phyloP scores from a whole-genome alignment of 1,140 invertebrate species.

The Drosophila novamexicana region DNA sequence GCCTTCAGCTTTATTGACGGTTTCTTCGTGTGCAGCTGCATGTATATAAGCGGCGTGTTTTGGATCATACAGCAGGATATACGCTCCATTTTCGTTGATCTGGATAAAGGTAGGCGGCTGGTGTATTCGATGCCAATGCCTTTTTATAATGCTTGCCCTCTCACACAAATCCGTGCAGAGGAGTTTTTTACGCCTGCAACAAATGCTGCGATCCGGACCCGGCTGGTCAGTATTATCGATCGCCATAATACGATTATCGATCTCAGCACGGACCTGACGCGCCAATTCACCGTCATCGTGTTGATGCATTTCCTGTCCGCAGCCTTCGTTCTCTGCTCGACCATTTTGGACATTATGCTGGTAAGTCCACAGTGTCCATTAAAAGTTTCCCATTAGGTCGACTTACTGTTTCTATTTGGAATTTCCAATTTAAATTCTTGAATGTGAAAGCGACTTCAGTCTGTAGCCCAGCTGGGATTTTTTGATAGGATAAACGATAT shows the following conservation, averaged over 20 bases:
- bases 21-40: slow-evolving; percentile 74
- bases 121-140: background rate
- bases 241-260: slow-evolving; percentile 82
- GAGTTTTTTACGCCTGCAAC: slow-evolving; percentile 42
- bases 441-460: too few relatives aligned
- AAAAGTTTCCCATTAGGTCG: slow-evolving; percentile 18
- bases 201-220: slow-evolving; percentile 49
- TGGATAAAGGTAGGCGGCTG: slow-evolving; percentile 55
- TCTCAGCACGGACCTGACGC: slow-evolving; percentile 73
- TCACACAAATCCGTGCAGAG: slow-evolving; percentile 8
- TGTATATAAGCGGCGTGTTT: slow-evolving; percentile 74
- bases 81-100: slow-evolving; percentile 58
- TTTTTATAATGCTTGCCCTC: too few relatives aligned
- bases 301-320: slow-evolving; percentile 83
- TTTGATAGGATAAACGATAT: too few relatives aligned
- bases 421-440: too few relatives aligned
- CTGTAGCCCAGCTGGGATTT: too few relatives aligned
- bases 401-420: too few relatives aligned
- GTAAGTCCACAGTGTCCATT: slow-evolving; percentile 55
- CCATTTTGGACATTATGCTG: slow-evolving; percentile 79
- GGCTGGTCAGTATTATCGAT: slow-evolving; percentile 52
- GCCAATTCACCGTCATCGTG: slow-evolving; percentile 75
- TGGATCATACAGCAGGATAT: slow-evolving; percentile 72
- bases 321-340: slow-evolving; percentile 76
- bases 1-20: slow-evolving; percentile 75